These are phyloP conservation scores for Orius laevigatus DNA, from an alignment of 1,140 invertebrate species.

Conservation along the genomic window DNA sequence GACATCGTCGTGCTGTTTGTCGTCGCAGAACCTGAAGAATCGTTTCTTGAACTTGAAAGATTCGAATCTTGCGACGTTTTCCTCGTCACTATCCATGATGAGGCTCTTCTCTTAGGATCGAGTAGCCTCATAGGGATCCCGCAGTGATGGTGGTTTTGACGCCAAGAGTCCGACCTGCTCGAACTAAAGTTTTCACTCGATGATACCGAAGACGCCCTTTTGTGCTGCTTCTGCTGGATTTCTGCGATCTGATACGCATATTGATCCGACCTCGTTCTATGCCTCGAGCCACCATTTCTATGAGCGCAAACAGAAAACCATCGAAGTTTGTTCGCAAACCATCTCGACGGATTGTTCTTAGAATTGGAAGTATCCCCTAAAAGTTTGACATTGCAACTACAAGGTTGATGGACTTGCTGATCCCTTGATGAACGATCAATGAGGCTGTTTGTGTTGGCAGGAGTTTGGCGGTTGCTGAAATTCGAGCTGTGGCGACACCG, in stretches of 20 bases:
- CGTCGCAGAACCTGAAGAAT: constrained; percentile 70
- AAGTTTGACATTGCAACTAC: constrained; percentile 52
- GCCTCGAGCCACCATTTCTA: constrained; percentile 23
- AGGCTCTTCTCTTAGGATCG: constrained; percentile 57
- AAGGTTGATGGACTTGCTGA: constrained; percentile 37
- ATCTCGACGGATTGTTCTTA: constrained; percentile 23
- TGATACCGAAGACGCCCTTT: constrained; percentile 62
- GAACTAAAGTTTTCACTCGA: constrained; percentile 81
- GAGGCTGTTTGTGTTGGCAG: constrained; percentile 71
- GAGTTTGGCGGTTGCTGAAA: constrained; percentile 75
- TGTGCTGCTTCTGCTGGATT: constrained; percentile 55
- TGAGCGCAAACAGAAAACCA: constrained; percentile 27
- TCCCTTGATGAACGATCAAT: constrained; percentile 62
- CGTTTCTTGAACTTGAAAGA: constrained; percentile 64
- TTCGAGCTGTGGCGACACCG: constrained; percentile 71
- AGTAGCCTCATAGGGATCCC: constrained; percentile 54
- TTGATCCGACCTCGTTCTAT: constrained; percentile 37
- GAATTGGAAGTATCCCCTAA: constrained; percentile 27
- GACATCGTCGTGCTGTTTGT: constrained; percentile 70
- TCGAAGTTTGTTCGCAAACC: constrained; percentile 31
- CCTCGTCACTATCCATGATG: constrained; percentile 71
- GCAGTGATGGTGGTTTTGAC: constrained; percentile 49
- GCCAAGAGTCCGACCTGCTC: constrained; percentile 66
- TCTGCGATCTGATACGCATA: constrained; percentile 68
- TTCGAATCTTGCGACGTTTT: constrained; percentile 84